Evolutionary conservation across 2,888 invertebrate species (phyloP).

Genomic region (Pherbina coryleti): DNA sequence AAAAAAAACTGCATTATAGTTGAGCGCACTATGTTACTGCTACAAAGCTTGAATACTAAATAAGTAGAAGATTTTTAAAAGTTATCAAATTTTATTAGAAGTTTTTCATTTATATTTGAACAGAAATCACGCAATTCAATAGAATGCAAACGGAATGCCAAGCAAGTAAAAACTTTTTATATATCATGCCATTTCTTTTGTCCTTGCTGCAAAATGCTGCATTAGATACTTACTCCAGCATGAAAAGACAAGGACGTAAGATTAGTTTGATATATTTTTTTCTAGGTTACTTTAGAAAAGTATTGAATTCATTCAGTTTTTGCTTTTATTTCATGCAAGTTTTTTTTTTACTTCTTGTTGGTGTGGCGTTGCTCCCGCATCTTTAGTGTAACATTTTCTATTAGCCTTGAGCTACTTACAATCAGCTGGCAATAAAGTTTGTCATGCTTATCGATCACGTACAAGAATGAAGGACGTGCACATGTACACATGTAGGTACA

Average conservation of each 20-base stretch:
- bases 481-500: not conserved
- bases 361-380: too few relatives aligned
- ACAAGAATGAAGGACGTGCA: not conserved
- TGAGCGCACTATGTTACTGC: too few relatives aligned
- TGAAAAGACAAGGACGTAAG: too few relatives aligned
- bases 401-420: not conserved
- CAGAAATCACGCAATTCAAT: too few relatives aligned
- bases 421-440: conserved; percentile 8
- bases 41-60: too few relatives aligned
- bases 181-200: not conserved
- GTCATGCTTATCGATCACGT: conserved; percentile 20
- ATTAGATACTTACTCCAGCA: too few relatives aligned
- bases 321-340: not conserved
- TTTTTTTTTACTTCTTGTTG: too few relatives aligned
- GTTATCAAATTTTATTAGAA: conserved; percentile 3
- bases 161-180: not conserved
- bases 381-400: not conserved
- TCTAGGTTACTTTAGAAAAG: not conserved
- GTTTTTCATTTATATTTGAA: not conserved
- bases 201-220: too few relatives aligned
- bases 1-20: too few relatives aligned
- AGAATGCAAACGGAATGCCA: too few relatives aligned
- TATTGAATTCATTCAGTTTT: not conserved
- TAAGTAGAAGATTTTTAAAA: not conserved
- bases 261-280: not conserved